These are phyloP conservation scores for Sphenopsis melanotis DNA, from an alignment of 2,797 vertebrate species.

Conservation along the genomic window DNA sequence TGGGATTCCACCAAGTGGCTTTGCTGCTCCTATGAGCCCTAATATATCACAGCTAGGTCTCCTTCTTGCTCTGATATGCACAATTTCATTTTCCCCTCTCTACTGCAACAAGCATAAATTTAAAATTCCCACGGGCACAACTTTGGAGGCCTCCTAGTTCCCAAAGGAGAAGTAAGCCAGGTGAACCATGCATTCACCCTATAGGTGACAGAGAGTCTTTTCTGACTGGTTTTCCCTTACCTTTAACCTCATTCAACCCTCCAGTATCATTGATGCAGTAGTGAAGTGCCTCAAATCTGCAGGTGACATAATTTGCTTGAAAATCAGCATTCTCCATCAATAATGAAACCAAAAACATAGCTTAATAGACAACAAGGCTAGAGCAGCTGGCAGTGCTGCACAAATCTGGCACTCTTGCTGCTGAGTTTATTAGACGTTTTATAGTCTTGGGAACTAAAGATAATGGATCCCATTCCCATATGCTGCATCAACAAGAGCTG, in stretches of 20 bases:
- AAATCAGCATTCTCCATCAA: constrained; percentile 34
- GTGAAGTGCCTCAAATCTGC: not conserved
- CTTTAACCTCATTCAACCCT: not conserved
- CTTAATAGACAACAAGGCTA: constrained; percentile 44
- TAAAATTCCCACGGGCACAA: not conserved
- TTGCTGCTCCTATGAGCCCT: not conserved
- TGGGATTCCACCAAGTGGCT: not conserved
- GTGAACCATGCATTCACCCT: not conserved
- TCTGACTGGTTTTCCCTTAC: not conserved
- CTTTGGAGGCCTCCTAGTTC: not conserved
- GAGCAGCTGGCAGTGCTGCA: constrained; percentile 54
- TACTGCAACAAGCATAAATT: not conserved
- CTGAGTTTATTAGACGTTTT: constrained; percentile 69
- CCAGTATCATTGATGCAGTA: not conserved
- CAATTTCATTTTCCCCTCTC: not conserved
- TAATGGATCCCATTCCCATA: constrained; percentile 52
- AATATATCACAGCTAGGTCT: not conserved
- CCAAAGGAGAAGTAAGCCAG: not conserved
- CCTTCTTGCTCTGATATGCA: not conserved
- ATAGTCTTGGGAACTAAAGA: constrained; percentile 65
- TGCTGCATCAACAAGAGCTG: constrained; percentile 49
- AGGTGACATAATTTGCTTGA: not conserved
- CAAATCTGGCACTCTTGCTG: constrained; percentile 43
- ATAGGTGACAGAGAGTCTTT: not conserved
- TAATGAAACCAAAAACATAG: constrained; percentile 56